A percentile compares a stretch with the other conserved stretches of the same genome.
Conservation (phyloP, 2,888 invertebrate species). For the Eremobia ochroleuca region DNA sequence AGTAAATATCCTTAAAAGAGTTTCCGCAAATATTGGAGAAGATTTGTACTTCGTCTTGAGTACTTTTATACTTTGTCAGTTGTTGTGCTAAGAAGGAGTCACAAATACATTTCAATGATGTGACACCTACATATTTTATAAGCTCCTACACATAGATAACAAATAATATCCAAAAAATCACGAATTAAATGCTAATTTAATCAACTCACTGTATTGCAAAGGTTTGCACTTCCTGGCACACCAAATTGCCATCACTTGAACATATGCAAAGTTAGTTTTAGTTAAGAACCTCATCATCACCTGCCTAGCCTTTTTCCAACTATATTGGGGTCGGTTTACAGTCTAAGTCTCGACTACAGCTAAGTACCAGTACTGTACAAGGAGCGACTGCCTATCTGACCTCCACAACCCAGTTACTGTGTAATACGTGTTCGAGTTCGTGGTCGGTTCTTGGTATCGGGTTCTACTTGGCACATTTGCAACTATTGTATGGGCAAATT, state of each 20-base stretch:
- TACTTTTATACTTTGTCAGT: slow-evolving; percentile 15
- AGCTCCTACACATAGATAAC: too few relatives aligned
- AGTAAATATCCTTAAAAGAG: slow-evolving; percentile 22
- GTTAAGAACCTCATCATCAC: too few relatives aligned
- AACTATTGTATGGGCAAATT: not conserved
- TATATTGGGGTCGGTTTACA: not conserved
- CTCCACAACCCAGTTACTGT: not conserved
- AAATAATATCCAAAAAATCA: too few relatives aligned
- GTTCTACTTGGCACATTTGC: not conserved
- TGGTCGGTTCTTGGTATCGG: not conserved
- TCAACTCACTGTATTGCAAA: too few relatives aligned
- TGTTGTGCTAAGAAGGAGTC: not conserved
- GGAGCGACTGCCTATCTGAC: not conserved
- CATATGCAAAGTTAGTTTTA: too few relatives aligned
- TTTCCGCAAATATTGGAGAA: slow-evolving; percentile 38
- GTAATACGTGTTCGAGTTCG: not conserved
- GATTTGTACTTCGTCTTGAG: slow-evolving; percentile 1
- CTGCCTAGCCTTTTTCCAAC: too few relatives aligned
- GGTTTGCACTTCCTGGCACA: too few relatives aligned
- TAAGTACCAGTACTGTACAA: not conserved
- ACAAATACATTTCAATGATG: not conserved
- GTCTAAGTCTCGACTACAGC: not conserved
- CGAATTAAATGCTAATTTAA: too few relatives aligned
- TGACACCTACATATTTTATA: too few relatives aligned
- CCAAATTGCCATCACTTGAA: too few relatives aligned